Conservation (phyloP, 2,113 vertebrate genomes). For the Oryzias woworae region DNA sequence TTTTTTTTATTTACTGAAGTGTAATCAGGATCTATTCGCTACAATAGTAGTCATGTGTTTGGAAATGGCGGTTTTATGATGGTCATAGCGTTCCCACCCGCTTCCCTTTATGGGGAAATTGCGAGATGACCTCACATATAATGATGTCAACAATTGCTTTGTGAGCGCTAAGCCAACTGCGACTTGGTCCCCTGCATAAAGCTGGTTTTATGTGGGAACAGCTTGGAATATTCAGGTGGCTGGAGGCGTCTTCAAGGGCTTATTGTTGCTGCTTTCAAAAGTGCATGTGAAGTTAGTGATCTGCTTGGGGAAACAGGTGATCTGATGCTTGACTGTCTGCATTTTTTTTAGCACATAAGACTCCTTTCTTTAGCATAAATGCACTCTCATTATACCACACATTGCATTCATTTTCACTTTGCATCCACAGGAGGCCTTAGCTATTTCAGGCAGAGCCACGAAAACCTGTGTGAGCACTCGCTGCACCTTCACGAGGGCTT, state of each 20-base stretch:
- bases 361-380: conserved; percentile 2
- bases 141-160: conserved; percentile 82
- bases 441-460: conserved; percentile 90
- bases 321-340: conserved; percentile 32
- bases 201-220: conserved; percentile 46
- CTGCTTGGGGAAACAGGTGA: conserved; percentile 16
- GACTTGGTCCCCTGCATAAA: conserved; percentile 69
- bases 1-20: conserved; percentile 14
- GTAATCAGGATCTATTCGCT: conserved; percentile 2
- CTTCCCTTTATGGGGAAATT: conserved; percentile 74
- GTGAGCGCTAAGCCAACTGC: conserved; percentile 84
- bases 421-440: conserved; percentile 88
- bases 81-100: conserved; percentile 81
- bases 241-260: not conserved
- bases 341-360: conserved; percentile 39
- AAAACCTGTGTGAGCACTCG: conserved; percentile 96
- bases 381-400: no score
- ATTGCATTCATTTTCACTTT: not conserved
- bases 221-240: conserved; percentile 51
- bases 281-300: conserved; percentile 30
- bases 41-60: conserved; percentile 6
- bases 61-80: conserved; percentile 22
- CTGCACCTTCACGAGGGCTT: conserved; percentile 91
- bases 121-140: conserved; percentile 85
- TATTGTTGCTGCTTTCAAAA: conserved; percentile 20